Conservation (phyloP, 2,113 vertebrate genomes). For the Oenanthe oenanthe region DNA sequence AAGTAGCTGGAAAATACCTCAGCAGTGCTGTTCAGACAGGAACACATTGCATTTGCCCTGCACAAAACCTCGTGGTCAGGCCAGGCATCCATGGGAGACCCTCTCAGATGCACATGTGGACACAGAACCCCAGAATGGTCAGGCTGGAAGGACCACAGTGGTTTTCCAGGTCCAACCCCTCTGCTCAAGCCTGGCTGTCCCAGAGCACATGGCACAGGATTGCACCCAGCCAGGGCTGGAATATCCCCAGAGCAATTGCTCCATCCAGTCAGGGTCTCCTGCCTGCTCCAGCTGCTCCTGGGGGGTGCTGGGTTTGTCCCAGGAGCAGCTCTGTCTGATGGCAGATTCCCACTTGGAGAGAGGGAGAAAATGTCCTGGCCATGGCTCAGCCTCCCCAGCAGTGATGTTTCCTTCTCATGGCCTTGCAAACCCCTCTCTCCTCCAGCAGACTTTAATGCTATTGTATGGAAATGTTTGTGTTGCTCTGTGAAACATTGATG, state of each 20-base stretch:
- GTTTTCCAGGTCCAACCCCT: accelerated
- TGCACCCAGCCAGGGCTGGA: neutral
- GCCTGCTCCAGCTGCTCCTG: neutral
- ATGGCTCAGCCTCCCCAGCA: neutral
- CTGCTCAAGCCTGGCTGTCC: neutral
- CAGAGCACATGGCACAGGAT: neutral
- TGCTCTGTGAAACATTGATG: neutral
- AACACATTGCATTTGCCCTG: neutral
- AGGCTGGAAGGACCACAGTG: neutral
- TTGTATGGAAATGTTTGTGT: slow-evolving; percentile 6
- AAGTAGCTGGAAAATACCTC: neutral
- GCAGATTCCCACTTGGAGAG: neutral
- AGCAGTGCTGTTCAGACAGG: neutral
- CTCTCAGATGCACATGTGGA: neutral
- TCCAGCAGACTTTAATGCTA: neutral
- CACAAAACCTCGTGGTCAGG: accelerated
- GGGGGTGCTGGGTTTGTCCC: neutral
- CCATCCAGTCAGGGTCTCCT: neutral
- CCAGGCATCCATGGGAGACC: neutral
- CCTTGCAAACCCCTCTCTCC: neutral
- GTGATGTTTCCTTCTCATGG: neutral
- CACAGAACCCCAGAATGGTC: neutral
- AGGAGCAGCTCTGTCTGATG: neutral
- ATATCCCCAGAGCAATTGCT: neutral
- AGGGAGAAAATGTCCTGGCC: neutral